A percentile compares a stretch with the other conserved stretches of the same genome.
Evolutionary conservation across 2,888 invertebrate genomes (phyloP).

Genomic region (Toxonevra muliebris): DNA sequence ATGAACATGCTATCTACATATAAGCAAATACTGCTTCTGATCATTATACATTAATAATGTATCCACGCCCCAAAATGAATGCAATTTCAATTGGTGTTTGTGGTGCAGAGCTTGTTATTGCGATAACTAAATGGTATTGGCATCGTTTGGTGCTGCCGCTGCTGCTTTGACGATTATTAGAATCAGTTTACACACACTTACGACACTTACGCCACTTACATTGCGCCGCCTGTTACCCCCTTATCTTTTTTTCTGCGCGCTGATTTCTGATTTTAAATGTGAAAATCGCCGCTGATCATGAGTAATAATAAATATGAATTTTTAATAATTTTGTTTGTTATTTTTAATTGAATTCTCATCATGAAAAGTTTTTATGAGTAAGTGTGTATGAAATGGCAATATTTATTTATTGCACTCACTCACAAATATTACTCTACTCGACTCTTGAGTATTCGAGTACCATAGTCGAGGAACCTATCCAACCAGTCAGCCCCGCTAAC

Average conservation of each 20-base stretch:
- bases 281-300: background rate
- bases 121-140: slow-evolving; percentile 11
- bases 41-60: too few relatives aligned
- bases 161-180: background rate
- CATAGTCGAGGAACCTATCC: background rate
- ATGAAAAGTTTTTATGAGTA: slow-evolving; percentile 21
- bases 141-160: background rate
- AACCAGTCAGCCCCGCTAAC: background rate
- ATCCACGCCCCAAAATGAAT: background rate
- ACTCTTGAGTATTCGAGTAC: background rate
- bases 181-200: background rate
- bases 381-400: slow-evolving; percentile 35
- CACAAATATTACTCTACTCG: too few relatives aligned
- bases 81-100: background rate
- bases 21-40: too few relatives aligned
- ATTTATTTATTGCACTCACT: background rate
- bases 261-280: background rate
- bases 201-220: too few relatives aligned
- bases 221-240: too few relatives aligned
- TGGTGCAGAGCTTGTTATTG: slow-evolving; percentile 4
- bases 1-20: too few relatives aligned
- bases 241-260: too few relatives aligned
- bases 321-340: slow-evolving; percentile 18
- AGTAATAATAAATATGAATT: slow-evolving; percentile 6
- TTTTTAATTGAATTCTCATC: slow-evolving; percentile 43